Base-by-base conservation (phyloP, 2,113 vertebrate genomes). In the Hemicordylus capensis region DNA sequence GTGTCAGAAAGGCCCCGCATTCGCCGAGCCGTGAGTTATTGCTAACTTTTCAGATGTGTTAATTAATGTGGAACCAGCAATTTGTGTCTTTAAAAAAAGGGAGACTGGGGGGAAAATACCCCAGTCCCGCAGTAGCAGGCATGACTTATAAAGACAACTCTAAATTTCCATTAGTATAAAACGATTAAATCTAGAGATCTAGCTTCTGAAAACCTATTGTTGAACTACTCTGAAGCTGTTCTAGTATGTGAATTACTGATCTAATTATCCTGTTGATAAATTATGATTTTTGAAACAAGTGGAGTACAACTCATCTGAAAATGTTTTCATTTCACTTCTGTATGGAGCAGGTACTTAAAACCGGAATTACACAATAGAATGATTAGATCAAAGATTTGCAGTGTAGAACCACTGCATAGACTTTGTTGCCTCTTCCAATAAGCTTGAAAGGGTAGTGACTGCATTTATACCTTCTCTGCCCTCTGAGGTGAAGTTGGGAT, bases 21-120 rank as follows among this genome's bases (percentile, higher is more conserved):
- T 97, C 97, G 96, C 97, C 97, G 95, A 97, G 97, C 97, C 96
- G 97, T 97, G 97, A 97, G 97, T 97, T 97, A 97, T 95, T 93
- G 92, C 96, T 96, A 96, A 97, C 96, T 97, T 97, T 97, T 97
- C 96, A 97, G 97, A 96, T 97, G 97, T 97, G 96, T 97, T 97
- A 97, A 97, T 97, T 94, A 97, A 96, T 97, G 96, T 97, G 96
- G 95, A 96, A 96, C 94, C 96, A 93, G 95, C 95, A 93, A 97
- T 93, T 94, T 95, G 93, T 91, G 95, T 97, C 93, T 96, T 94
- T 92, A 93, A 95, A 93, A 91, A 93, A 88, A 84, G 89, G 92
- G 66, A 66, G 90, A 89, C 90, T 93, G 92, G 75, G 56, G 37
- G 66, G 37, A 51, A 79, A 85, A 72, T 63, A 73, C 85, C 88